phyloP scores from a whole-genome alignment of 2,888 invertebrate genomes.

The Aporophyla lueneburgensis region DNA sequence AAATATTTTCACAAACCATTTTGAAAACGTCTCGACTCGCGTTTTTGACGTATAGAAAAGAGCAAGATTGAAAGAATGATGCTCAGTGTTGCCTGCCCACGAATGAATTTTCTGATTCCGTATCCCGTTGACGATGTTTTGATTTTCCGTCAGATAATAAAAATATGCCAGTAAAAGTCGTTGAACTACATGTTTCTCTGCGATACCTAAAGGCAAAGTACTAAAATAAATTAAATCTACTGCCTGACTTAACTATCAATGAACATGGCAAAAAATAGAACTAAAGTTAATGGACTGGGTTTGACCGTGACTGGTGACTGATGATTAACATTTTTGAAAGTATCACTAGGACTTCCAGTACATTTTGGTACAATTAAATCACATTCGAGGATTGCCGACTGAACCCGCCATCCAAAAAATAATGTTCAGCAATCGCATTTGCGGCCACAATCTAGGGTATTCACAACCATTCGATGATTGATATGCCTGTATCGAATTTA shows the following conservation, averaged over 20 bases:
- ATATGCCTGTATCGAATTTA: no score
- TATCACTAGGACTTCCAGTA: no score
- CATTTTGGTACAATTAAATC: no score
- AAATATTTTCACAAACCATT: slow-evolving; percentile 72
- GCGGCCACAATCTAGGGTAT: no score
- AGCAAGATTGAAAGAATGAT: slow-evolving; percentile 3
- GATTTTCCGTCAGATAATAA: not conserved
- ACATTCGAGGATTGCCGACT: no score
- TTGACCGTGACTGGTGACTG: not conserved
- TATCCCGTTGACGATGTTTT: not conserved
- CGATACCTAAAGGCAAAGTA: not conserved
- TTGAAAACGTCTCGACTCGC: slow-evolving; percentile 68
- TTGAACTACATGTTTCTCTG: not conserved
- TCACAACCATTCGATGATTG: no score
- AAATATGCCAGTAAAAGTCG: not conserved
- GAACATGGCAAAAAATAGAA: not conserved
- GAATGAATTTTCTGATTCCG: not conserved
- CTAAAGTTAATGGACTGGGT: not conserved
- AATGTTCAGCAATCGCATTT: no score
- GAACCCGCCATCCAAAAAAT: no score
- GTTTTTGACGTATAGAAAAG: slow-evolving; percentile 70
- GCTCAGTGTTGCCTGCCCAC: slow-evolving; percentile 35
- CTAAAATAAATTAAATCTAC: not conserved
- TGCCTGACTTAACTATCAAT: not conserved
- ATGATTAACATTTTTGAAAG: not conserved